Evolutionary conservation across 2,888 invertebrate genomes (phyloP), one percentile per base, ranked within the genome.

Genomic region (Atherix ibis): DNA sequence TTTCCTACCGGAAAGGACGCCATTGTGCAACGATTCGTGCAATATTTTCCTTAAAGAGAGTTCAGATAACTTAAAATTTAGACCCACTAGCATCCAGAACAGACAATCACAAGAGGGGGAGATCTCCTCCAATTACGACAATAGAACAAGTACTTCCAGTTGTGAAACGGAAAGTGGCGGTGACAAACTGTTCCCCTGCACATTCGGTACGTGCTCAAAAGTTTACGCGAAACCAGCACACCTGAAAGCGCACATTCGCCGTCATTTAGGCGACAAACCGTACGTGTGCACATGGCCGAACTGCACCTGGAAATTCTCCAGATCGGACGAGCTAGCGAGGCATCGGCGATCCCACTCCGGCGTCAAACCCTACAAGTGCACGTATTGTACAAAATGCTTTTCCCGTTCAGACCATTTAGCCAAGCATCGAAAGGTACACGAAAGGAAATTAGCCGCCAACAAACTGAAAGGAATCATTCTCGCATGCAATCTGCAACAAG

Each of bases 271-370:
- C 1, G 79, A 79, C 52, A 78, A 79, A 50, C 79, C 79, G 1
- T 79, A 78, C 50, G 63, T 66, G 6, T 79, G 79, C 53, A 74
- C 70, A 35, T 79, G 79, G 78, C 66, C 72, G 4, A 83, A 79
- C 27, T 94, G 92, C 57, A 73, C 74, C 19, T 94, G 92, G 92
- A 71, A 81, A 45, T 94, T 94, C 64, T 91, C 91, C 13, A 70
- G 94, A 37, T 92, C 92, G 0, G 94, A 94, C 56, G 94, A 94
- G 60, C 62, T 94, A 43, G 87, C 91, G 3, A 70, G 94, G 14
- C 94, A 94, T 56, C 75, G 83, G 34, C 71, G 94, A 42, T 91
- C 89, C n/a, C 94, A 94, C 61, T 89, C 89, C 0, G 94, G 94
- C 1, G 73, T 89, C 41, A 92, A 92, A 58, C 94, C 94, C 0